A percentile compares a stretch with the other conserved stretches of the same genome.
Evolutionary conservation across 2,113 vertebrate species (phyloP).

Genomic region (Callithrix jacchus): DNA sequence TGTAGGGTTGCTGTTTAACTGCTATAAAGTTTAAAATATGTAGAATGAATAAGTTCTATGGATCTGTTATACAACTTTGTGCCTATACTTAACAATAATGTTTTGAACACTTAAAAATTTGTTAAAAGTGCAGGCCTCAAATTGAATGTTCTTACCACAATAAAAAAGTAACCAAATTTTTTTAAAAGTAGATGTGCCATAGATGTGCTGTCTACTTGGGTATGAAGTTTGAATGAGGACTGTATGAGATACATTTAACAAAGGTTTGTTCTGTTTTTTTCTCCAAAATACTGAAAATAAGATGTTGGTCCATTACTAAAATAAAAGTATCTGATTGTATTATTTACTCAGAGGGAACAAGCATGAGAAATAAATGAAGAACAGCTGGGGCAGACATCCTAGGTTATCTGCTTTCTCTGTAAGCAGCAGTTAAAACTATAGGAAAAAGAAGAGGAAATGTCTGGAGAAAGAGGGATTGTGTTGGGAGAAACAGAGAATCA

Average conservation of each 20-base stretch:
- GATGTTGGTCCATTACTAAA: not conserved
- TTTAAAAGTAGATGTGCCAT: not conserved
- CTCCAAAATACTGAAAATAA: not conserved
- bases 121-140: not conserved
- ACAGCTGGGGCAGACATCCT: constrained; percentile 31
- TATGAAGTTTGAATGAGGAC: not conserved
- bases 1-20: not conserved
- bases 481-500: constrained; percentile 45
- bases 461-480: constrained; percentile 57
- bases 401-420: constrained; percentile 50
- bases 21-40: not conserved
- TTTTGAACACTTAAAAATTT: not conserved
- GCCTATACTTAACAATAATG: not conserved
- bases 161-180: not conserved
- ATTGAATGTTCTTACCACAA: constrained; percentile 3
- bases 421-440: constrained; percentile 29
- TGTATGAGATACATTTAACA: not conserved
- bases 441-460: not conserved
- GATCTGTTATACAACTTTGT: not conserved
- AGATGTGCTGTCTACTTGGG: not conserved
- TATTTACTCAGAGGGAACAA: not conserved
- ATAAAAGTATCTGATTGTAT: not conserved
- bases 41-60: not conserved
- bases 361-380: constrained; percentile 20
- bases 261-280: not conserved